A percentile compares a stretch with the other conserved stretches of the same genome.
Conservation (phyloP, 2,113 vertebrate genomes). For the Otis tarda region DNA sequence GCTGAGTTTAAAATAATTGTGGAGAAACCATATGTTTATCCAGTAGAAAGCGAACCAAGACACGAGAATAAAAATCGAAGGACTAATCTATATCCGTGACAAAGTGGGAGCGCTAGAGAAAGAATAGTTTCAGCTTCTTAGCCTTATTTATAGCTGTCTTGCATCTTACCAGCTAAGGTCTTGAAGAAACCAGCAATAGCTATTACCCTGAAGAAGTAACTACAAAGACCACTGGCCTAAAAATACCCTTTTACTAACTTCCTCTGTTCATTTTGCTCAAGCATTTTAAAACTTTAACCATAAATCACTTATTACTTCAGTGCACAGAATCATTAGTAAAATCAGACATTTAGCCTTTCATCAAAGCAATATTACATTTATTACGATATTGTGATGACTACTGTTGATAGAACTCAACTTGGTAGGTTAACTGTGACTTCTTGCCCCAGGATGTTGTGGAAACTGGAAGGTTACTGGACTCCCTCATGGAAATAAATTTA, state of each 20-base stretch:
- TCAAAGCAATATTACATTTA: not conserved
- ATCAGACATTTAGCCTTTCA: not conserved
- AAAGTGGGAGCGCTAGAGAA: not conserved
- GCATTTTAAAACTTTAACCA: not conserved
- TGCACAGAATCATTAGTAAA: not conserved
- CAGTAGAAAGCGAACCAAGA: not conserved
- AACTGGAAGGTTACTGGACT: not conserved
- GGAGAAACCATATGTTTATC: not conserved
- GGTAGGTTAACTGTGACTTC: not conserved
- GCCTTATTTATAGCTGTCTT: not conserved
- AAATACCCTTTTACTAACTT: not conserved
- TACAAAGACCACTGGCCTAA: not conserved
- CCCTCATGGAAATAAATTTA: not conserved
- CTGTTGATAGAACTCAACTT: not conserved
- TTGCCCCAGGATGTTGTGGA: not conserved
- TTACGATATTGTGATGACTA: not conserved
- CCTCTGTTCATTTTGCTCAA: not conserved
- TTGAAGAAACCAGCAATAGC: not conserved
- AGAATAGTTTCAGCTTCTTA: not conserved
- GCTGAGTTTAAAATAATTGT: not conserved
- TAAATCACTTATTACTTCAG: not conserved
- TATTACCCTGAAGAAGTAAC: not conserved
- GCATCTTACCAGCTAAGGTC: not conserved
- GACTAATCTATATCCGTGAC: not conserved
- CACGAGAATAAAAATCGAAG: not conserved